Conservation (phyloP, 1,140 invertebrate species). For the Drosophila repletoides region DNA sequence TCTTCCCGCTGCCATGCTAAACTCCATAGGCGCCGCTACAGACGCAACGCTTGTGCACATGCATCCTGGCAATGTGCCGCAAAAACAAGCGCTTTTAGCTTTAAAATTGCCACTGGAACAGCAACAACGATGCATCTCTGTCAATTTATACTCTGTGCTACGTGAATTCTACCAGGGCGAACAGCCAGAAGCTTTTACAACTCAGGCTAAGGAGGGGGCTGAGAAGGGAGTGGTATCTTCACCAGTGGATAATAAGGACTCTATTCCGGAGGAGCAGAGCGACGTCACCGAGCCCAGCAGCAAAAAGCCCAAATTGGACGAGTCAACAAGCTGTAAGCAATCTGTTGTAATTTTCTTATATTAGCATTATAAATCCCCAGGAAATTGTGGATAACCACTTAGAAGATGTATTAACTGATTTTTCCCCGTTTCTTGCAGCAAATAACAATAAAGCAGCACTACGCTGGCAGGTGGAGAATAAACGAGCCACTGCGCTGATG, state of each 20-base stretch:
- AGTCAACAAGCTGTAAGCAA: conserved; percentile 8
- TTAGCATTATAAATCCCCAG: no score
- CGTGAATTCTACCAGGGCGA: conserved; percentile 84
- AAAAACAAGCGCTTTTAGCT: conserved; percentile 89
- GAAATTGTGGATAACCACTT: no score
- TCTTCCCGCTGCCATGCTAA: conserved; percentile 90
- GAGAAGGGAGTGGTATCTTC: not conserved
- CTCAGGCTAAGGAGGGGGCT: not conserved
- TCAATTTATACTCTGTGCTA: conserved; percentile 89
- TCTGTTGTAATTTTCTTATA: no score
- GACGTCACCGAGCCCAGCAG: conserved; percentile 48
- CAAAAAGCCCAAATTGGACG: conserved; percentile 80
- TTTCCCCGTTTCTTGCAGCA: not conserved
- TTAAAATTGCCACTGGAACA: conserved; percentile 90
- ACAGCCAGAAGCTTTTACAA: conserved; percentile 5
- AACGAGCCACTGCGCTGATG: conserved; percentile 85
- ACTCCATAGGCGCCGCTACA: conserved; percentile 86
- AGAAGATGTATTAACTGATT: not conserved
- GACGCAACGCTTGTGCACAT: conserved; percentile 88
- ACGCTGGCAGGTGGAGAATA: conserved; percentile 84
- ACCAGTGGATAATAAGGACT: not conserved
- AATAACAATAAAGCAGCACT: conserved; percentile 1
- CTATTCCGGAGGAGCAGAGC: conserved; percentile 50
- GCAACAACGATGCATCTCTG: conserved; percentile 85
- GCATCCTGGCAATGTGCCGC: conserved; percentile 90